Conservation (phyloP, 2,888 invertebrate species). For the Tricholauxania praeusta region DNA sequence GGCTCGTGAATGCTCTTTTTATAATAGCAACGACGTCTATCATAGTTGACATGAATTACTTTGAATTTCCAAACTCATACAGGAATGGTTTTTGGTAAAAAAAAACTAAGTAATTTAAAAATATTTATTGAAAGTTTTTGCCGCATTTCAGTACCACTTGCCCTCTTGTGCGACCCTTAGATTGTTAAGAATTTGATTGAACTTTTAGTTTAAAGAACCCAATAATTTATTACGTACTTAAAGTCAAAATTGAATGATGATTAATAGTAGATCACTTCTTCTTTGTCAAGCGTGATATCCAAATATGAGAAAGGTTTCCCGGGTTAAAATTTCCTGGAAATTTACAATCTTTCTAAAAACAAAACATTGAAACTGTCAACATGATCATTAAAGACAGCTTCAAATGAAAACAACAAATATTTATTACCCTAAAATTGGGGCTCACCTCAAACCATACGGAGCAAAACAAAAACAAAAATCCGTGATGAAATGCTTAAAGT, state of each 20-base stretch:
- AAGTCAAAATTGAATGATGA: not conserved
- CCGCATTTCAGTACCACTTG: too few species aligned
- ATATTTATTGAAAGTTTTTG: too few species aligned
- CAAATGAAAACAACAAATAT: constrained; percentile 46
- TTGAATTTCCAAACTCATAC: too few species aligned
- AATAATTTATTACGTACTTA: not conserved
- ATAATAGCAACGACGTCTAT: too few species aligned
- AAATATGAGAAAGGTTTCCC: constrained; percentile 16
- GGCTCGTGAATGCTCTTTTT: too few species aligned
- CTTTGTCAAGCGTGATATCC: constrained; percentile 3
- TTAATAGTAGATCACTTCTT: not conserved
- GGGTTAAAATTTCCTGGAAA: constrained; percentile 7
- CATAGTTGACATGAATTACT: too few species aligned
- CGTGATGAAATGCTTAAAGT: constrained; percentile 47
- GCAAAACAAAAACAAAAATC: constrained; percentile 39
- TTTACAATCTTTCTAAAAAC: constrained; percentile 9
- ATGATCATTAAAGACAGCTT: constrained; percentile 54
- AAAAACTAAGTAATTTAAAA: too few species aligned
- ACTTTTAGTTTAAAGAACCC: not conserved
- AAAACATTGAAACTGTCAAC: constrained; percentile 56
- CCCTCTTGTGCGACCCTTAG: too few species aligned
- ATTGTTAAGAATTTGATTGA: too few species aligned
- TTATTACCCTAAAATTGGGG: constrained; percentile 52
- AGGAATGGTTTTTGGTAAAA: too few species aligned
- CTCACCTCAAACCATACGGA: constrained; percentile 16